phyloP scores from a whole-genome alignment of 2,888 invertebrate species.

The Polymixis lichenea region DNA sequence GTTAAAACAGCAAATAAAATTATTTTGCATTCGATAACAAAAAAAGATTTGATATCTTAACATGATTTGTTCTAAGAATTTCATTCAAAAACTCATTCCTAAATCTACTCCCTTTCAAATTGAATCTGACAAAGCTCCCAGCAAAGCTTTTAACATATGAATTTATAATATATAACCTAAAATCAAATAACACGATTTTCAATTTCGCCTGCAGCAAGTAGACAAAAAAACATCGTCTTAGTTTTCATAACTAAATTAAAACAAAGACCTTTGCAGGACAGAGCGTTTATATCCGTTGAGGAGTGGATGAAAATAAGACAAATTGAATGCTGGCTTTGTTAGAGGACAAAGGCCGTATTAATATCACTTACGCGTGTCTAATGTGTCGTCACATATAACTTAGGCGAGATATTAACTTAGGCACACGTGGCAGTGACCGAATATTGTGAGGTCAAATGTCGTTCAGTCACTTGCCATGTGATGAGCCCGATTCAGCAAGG shows the following conservation, averaged over 20 bases:
- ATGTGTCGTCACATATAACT: conserved; percentile 49
- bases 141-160: conserved; percentile 14
- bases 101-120: conserved; percentile 30
- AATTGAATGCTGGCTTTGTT: conserved; percentile 46
- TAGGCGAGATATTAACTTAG: conserved; percentile 49
- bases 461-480: not conserved
- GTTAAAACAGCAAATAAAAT: not conserved
- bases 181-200: conserved; percentile 44
- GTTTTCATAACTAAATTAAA: conserved; percentile 49
- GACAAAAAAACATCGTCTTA: conserved; percentile 1
- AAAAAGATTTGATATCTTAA: not conserved
- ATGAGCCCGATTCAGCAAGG: not conserved
- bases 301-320: conserved; percentile 42
- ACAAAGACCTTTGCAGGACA: conserved; percentile 30
- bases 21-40: not conserved
- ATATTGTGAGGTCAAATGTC: conserved; percentile 12
- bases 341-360: conserved; percentile 52
- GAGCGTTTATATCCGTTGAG: conserved; percentile 42
- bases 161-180: conserved; percentile 15
- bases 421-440: conserved; percentile 9
- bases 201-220: conserved; percentile 28
- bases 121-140: conserved; percentile 12
- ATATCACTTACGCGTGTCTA: conserved; percentile 52
- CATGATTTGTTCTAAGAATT: conserved; percentile 7
- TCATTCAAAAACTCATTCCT: not conserved